Evolutionary conservation across 1,140 invertebrate genomes (phyloP), one percentile per base, ranked within the genome.

Genomic region (Doryteuthis pealeii): DNA sequence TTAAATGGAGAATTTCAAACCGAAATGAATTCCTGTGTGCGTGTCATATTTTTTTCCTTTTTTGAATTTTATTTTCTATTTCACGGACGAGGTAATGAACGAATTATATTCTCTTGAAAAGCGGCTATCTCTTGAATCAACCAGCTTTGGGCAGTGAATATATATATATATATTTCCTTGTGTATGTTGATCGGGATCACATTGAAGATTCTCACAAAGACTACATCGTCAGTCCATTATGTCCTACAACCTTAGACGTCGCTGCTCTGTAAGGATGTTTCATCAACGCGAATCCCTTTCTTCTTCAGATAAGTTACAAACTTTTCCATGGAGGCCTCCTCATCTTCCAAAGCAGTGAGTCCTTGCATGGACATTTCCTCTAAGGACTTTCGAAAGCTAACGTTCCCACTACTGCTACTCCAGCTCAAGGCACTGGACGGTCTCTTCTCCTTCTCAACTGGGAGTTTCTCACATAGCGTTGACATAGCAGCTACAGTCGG

Each of bases 361-460:
- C 54, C 54, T 3, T 58, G 54, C 54, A 58, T 58, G 54, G 54
- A 58, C 54, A 58, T 58, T 28, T 58, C 54, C 15, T 58, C 54
- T 28, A 58, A 28, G 4, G 54, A 58, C 26, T 58, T 58, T n/a
- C 54, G 54, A 18, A 58, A 28, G 26, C 54, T 58, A 18, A 58
- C 54, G 54, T 58, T 58, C 4, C 54, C 54, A 58, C 54, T 58
- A 18, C 54, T 58, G 54, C 54, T 58, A 58, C 54, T 58, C 54
- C 54, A 58, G 54, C 54, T 58, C 15, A 58, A 58, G 54, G 54
- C 54, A 58, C 54, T 58, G 26, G 18, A 58, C 35, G 35, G 4
- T 10, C 35, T 40, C 35, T 40, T 40, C 35, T 40, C 35, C 10
- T 10, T 40, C 35, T 40, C 35, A 40, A 40, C 10, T 10, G 35